Base-by-base conservation (phyloP, 2,113 vertebrate genomes). In the Erinaceus europaeus region DNA sequence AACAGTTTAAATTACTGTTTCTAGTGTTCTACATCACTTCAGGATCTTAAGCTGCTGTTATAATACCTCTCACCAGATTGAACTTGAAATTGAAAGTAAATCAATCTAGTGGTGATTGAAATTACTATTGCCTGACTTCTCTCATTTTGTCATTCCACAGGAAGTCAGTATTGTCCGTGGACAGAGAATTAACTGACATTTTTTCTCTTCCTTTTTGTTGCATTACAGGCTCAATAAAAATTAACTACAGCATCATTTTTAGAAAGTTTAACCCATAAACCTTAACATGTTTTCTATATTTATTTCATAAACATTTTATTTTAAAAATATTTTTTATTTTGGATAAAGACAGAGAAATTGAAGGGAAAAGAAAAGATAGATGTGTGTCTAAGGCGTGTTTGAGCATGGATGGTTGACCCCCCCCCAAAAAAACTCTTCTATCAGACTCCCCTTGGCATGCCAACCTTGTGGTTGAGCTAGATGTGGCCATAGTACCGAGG, bases 61-160 rank as follows among this genome's bases (percentile, higher is more conserved):
- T 57, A 74, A 90, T 68, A 86, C 86, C 73, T 94, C 85, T 86
- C 76, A 88, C 62, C 25, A 92, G 72, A 46, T 64, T 71, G 73
- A 88, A 74, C 64, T 80, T 77, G 72, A 40, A 90, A 90, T 6
- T 84, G 83, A 92, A 95, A 94, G 91, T 80, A 94, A 94, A 93
- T 92, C 88, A 94, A 64, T 95, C 64, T 90, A 40, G 23, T 88
- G 81, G 73, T 84, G 91, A 95, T 78, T 94, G 86, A 92, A 90
- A 90, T 90, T 73, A 86, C 76, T 69, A n/a, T 61, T 90, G 83
- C 64, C 68, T 84, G 80, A 77, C 73, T 84, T 87, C n/a, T 71
- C 75, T 86, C 55, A 86, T 21, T 50, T 72, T 57, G 65, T 80
- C 80, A 86, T 90, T 88, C 71, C 80, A 86, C 1, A 86, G 79